These are phyloP conservation scores for Pampus argenteus DNA, from an alignment of 2,797 vertebrate species.

Conservation along the genomic window DNA sequence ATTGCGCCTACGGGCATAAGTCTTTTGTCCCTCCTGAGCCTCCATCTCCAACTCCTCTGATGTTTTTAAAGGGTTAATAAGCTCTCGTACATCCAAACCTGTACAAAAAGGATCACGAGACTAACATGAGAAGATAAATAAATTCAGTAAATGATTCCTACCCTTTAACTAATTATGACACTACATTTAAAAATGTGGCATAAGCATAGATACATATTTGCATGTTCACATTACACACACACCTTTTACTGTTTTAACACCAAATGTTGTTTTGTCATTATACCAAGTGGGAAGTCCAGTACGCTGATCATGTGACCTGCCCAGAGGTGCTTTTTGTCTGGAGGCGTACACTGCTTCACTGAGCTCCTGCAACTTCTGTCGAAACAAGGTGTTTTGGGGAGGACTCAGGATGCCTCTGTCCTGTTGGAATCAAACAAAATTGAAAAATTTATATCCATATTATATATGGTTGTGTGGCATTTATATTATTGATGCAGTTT, in stretches of 20 bases:
- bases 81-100: slow-evolving; percentile 73
- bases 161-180: background rate
- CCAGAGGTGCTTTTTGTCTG: slow-evolving; percentile 79
- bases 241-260: slow-evolving; percentile 82
- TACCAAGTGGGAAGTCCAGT: slow-evolving; percentile 80
- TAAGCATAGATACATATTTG: background rate
- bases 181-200: background rate
- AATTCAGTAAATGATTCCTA: background rate
- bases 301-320: slow-evolving; percentile 81
- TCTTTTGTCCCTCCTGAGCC: slow-evolving; percentile 79
- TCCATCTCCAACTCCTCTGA: slow-evolving; percentile 84
- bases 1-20: slow-evolving; percentile 86
- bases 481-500: no score
- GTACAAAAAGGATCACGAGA: slow-evolving; percentile 17
- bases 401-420: slow-evolving; percentile 81
- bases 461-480: background rate
- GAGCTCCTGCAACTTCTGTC: slow-evolving; percentile 85
- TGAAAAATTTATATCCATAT: fast-evolving
- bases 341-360: slow-evolving; percentile 84
- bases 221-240: slow-evolving; percentile 67
- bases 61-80: slow-evolving; percentile 88
- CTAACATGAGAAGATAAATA: background rate
- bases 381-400: slow-evolving; percentile 80
- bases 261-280: slow-evolving; percentile 83
- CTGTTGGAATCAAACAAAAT: slow-evolving; percentile 67